phyloP scores from a whole-genome alignment of 2,797 vertebrate genomes.

The Siniperca scherzeri region DNA sequence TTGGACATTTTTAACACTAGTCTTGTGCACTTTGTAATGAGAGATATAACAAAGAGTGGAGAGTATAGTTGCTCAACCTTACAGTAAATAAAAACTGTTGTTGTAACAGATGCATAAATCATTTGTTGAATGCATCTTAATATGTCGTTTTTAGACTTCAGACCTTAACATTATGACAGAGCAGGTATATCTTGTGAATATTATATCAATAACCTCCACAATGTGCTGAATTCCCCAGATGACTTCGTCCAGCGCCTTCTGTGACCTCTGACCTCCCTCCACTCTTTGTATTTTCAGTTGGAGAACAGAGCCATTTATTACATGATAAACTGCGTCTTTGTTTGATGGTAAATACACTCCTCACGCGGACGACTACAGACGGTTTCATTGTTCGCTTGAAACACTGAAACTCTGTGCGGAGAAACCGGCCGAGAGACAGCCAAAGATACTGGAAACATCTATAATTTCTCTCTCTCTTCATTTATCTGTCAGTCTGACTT shows the following conservation, averaged over 20 bases:
- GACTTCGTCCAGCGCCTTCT: conserved; percentile 13
- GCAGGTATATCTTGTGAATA: conserved; percentile 1
- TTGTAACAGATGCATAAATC: no score
- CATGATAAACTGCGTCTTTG: conserved; percentile 76
- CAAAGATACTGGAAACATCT: conserved; percentile 39
- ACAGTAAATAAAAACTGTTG: no score
- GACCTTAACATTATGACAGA: not conserved
- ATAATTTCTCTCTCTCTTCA: conserved; percentile 6
- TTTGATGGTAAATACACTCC: conserved; percentile 62
- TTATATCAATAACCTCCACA: conserved; percentile 6
- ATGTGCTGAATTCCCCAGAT: conserved; percentile 37
- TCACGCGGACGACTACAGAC: conserved; percentile 64
- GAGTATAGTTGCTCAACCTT: no score
- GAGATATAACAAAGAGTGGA: no score
- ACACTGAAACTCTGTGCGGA: conserved; percentile 69
- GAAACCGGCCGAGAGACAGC: not conserved
- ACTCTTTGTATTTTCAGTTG: conserved; percentile 37
- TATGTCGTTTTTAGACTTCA: no score
- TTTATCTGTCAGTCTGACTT: conserved; percentile 4
- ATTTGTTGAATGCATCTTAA: no score
- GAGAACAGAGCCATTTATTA: conserved; percentile 50
- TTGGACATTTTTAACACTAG: no score
- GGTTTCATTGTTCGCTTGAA: conserved; percentile 63
- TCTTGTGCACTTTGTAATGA: no score
- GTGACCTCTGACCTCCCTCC: conserved; percentile 41